Base-by-base conservation (phyloP, 2,888 invertebrate genomes). In the Drepana falcataria region DNA sequence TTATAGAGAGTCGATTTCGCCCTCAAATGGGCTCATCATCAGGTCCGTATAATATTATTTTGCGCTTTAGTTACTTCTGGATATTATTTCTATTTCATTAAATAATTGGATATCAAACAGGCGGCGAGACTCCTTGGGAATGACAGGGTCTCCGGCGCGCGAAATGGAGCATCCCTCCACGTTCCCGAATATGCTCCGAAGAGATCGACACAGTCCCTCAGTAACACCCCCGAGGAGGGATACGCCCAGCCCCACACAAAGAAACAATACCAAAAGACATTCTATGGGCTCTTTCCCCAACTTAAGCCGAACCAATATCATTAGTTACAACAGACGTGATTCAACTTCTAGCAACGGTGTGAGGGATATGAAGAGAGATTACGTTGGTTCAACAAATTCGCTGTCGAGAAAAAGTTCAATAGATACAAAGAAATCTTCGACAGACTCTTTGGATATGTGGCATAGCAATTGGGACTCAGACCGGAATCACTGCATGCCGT, bases 371-470 rank as follows among this genome's bases (percentile, higher is more conserved):
- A 91, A 91, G 63, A 82, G 92, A 48, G 92, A 93, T 69, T 92
- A 93, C 52, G 92, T 92, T 47, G 87, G 90, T 4, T 90, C 89
- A 1, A 83, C 79, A 49, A 84, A 79, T 63, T 86, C 87, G 0
- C 64, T 91, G 21, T 83, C 87, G 35, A 89, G 93, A 66, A 92
- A 94, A 69, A 90, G 85, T 69, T 90, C 89, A 0, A 87, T 88
- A 37, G 90, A 89, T 58, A 88, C 89, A 55, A 88, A 87, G 66
- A 91, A 90, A 60, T 91, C 90, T 55, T 95, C 95, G 0, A 93
- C 94, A 47, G 95, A 95, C 79, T 95, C 95, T 1, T 77, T 95
- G 79, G 95, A 95, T 71, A 91, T 92, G 51, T 93, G 94, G 85
- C 92, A 95, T 55, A 93, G 93, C 68, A 93, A 93, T 51, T 95